Evolutionary conservation across 1,140 invertebrate species (phyloP).

Genomic region (Microplitis mediator): DNA sequence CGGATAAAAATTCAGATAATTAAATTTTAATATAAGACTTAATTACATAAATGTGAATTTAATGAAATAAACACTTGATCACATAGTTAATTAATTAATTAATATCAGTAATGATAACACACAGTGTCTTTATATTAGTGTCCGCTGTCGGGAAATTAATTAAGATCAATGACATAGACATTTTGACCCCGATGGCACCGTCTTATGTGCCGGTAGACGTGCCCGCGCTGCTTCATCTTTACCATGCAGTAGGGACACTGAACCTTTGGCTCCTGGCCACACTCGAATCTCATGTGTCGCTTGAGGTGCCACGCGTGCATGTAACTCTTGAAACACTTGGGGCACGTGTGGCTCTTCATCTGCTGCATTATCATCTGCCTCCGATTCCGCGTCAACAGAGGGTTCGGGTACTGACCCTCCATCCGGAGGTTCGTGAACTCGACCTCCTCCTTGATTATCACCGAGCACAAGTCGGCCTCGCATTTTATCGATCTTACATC

Average conservation of each 20-base stretch:
- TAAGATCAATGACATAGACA: constrained; percentile 46
- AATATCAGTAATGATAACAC: too few species aligned
- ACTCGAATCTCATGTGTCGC: constrained; percentile 51
- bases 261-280: constrained; percentile 47
- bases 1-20: too few species aligned
- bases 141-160: constrained; percentile 24
- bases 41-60: too few species aligned
- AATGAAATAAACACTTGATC: too few species aligned
- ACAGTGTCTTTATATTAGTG: too few species aligned
- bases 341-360: not conserved
- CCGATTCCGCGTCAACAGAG: not conserved
- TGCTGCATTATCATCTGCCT: not conserved
- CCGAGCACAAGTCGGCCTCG: not conserved
- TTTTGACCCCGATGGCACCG: constrained; percentile 41
- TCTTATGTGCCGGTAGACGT: constrained; percentile 71
- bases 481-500: not conserved
- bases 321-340: constrained; percentile 49
- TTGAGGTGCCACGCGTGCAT: constrained; percentile 52
- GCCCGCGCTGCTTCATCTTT: constrained; percentile 58
- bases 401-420: not conserved
- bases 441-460: constrained; percentile 4
- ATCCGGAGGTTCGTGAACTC: not conserved
- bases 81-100: too few species aligned
- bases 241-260: constrained; percentile 41
- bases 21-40: too few species aligned